Conservation (phyloP, 2,113 vertebrate genomes). For the Heterotis niloticus region DNA sequence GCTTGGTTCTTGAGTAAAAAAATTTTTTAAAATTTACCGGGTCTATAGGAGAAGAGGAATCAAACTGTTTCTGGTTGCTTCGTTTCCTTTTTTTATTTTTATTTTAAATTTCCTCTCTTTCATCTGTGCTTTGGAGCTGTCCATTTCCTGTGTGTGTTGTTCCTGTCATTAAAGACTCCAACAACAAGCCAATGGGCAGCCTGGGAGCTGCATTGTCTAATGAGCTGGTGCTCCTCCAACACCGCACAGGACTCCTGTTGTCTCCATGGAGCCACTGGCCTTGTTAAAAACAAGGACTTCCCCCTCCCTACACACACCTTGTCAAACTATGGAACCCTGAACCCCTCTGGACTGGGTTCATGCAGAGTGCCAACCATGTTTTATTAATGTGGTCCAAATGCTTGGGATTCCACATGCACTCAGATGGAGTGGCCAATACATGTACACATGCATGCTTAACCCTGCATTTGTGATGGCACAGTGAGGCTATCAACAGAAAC, state of each 20-base stretch:
- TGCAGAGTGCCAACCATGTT: background rate
- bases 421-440: no score
- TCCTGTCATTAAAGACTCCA: background rate
- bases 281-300: no score
- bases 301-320: background rate
- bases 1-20: background rate
- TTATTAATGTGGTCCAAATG: background rate
- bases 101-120: background rate
- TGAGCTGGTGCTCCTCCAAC: no score
- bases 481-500: no score
- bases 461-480: no score
- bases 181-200: no score
- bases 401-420: no score
- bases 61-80: background rate
- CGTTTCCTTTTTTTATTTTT: background rate
- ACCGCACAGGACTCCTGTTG: no score
- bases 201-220: no score
- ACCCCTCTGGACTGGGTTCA: background rate
- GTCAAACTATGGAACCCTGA: background rate
- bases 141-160: background rate
- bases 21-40: background rate
- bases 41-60: background rate
- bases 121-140: background rate
- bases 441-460: no score
- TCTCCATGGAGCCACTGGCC: no score